Evolutionary conservation across 2,888 invertebrate species (phyloP), one percentile per base, ranked within the genome.

Genomic region (Netelia inedita): DNA sequence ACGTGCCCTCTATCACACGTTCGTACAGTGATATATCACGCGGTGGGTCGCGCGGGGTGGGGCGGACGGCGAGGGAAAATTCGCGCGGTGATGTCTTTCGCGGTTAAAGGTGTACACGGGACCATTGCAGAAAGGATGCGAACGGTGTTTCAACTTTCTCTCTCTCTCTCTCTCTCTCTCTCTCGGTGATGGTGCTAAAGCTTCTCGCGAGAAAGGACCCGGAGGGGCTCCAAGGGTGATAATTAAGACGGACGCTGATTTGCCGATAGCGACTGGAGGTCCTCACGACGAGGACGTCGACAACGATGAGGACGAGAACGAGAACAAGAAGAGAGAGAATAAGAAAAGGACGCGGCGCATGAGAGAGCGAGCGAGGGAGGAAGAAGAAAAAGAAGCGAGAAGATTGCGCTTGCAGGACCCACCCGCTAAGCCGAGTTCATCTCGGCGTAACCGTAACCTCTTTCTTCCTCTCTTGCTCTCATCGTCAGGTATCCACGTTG

Each of bases 171-270:
- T 43, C 43, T 23, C 43, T 75, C 66, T 66, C 57, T 63, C 50
- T 46, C 50, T 57, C 55, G 28, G 43, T 41, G 55, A 35, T 68
- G 71, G 79, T 68, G 69, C 65, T 63, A 72, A 68, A 80, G 73
- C 65, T 68, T 53, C 82, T 46, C 76, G 74, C 35, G 61, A 76
- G 69, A 73, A 65, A 50, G 53, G 57, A 65, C 59, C 78, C 81
- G 63, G 74, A 75, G 88, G 86, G 88, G 89, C 89, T 89, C 89
- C 88, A 88, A 89, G 91, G 91, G 92, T 91, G 93, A 93, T 93
- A 93, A 93, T 93, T 93, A 93, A 93, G 93, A 93, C 92, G 91
- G 91, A 93, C 92, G 92, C 91, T 92, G 93, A 93, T 93, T 91
- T 88, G 90, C 89, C 90, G 93, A 93, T 93, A 87, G 87, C 85